Conservation (phyloP, 2,888 invertebrate genomes). For the Rotaria magnacalcarata region DNA sequence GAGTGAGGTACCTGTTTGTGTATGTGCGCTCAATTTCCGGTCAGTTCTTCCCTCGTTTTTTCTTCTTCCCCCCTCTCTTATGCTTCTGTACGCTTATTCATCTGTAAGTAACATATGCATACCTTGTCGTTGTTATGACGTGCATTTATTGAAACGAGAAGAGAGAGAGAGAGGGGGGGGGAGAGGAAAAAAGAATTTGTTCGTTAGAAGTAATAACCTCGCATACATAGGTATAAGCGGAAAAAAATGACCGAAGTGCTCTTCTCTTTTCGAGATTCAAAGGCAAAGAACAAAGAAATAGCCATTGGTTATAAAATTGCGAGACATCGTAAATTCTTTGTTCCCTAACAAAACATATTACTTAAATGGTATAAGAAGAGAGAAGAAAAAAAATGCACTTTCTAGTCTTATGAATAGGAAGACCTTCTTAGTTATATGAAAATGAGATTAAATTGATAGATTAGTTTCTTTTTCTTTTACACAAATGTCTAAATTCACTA, state of each 20-base stretch:
- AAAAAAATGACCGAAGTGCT: constrained; percentile 11
- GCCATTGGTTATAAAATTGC: background rate
- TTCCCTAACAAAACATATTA: background rate
- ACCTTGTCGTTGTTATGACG: background rate
- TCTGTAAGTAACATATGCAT: background rate
- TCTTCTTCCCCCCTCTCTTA: background rate
- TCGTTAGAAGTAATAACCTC: background rate
- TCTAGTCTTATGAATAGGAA: too few species aligned
- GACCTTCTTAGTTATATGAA: too few species aligned
- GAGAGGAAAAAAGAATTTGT: background rate
- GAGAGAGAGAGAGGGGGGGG: background rate
- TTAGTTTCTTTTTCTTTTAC: background rate
- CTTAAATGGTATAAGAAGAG: background rate
- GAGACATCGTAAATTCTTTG: background rate
- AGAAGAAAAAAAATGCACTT: background rate
- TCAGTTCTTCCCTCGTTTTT: background rate
- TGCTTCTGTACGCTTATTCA: background rate
- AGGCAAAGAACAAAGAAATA: constrained; percentile 1
- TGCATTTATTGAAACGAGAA: background rate
- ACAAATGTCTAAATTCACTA: too few species aligned
- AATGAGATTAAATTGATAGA: background rate
- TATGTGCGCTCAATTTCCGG: background rate
- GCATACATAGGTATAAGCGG: background rate
- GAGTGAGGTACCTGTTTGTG: background rate
- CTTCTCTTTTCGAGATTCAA: background rate